phyloP scores from a whole-genome alignment of 2,113 vertebrate species.

The Chelonoidis abingdonii region DNA sequence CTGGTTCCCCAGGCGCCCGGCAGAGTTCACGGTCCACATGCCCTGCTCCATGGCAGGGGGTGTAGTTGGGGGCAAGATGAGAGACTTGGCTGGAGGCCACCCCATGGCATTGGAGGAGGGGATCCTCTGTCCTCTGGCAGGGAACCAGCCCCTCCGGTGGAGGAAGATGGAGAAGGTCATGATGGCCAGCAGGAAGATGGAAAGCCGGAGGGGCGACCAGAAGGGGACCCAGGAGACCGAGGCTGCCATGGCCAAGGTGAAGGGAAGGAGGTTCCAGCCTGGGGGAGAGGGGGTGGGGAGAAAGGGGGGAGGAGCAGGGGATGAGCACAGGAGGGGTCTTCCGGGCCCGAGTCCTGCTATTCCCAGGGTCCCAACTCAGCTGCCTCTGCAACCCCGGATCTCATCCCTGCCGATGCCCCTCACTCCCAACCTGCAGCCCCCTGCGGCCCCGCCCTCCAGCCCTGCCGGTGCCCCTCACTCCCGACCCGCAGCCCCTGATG shows the following conservation, averaged over 20 bases:
- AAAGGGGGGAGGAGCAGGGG: not conserved
- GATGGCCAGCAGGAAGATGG: not conserved
- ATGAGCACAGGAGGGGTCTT: not conserved
- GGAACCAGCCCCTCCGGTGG: not conserved
- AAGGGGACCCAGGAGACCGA: not conserved
- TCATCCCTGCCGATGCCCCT: not conserved
- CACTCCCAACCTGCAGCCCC: not conserved
- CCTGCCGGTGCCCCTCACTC: no score
- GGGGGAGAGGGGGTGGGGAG: not conserved
- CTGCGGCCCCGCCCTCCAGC: not conserved
- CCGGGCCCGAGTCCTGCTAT: no score
- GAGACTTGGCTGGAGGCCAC: not conserved
- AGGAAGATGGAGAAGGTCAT: constrained; percentile 3
- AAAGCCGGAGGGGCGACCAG: not conserved
- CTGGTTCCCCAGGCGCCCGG: no score
- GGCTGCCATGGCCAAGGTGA: not conserved
- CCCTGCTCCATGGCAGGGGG: not conserved
- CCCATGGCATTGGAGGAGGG: not conserved
- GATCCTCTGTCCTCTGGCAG: not conserved
- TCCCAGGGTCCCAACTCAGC: no score
- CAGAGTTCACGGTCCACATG: no score
- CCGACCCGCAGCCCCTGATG: no score
- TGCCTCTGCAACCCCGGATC: no score
- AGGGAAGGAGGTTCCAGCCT: not conserved
- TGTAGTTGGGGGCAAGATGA: constrained; percentile 47